Conservation (phyloP, 2,888 invertebrate genomes). For the Deilephila porcellus region DNA sequence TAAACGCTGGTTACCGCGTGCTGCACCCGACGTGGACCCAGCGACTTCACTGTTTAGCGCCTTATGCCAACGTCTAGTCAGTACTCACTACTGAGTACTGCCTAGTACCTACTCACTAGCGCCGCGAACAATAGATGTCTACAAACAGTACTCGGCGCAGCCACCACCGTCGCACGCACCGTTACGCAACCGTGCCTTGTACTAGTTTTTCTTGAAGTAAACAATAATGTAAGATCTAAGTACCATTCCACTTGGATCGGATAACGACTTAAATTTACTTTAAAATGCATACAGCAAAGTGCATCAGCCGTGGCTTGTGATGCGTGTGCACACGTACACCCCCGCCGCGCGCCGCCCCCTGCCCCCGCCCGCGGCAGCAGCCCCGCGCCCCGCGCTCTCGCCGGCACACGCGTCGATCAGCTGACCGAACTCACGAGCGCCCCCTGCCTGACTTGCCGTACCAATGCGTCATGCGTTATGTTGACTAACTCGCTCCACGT, state of each 20-base stretch:
- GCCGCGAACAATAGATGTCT: conserved; percentile 56
- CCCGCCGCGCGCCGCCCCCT: conserved; percentile 34
- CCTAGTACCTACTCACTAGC: conserved; percentile 43
- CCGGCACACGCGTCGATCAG: conserved; percentile 71
- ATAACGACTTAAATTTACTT: conserved; percentile 55
- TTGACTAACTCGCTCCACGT: conserved; percentile 61
- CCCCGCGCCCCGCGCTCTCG: conserved; percentile 33
- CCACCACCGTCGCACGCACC: conserved; percentile 53
- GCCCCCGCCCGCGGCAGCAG: conserved; percentile 26
- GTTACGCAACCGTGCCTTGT: conserved; percentile 73
- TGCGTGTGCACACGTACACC: conserved; percentile 61
- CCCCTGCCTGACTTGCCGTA: conserved; percentile 53
- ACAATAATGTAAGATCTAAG: conserved; percentile 51
- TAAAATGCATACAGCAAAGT: conserved; percentile 59
- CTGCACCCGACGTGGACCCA: background rate
- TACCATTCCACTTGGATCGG: conserved; percentile 47
- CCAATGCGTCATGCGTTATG: conserved; percentile 66
- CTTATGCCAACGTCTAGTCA: conserved; percentile 48
- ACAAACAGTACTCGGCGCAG: conserved; percentile 36
- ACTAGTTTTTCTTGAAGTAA: conserved; percentile 64
- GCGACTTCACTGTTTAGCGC: background rate
- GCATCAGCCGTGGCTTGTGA: conserved; percentile 56
- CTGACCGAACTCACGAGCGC: conserved; percentile 68
- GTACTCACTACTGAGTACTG: conserved; percentile 43
- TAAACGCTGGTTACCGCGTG: background rate